These are phyloP conservation scores for Anser cygnoides DNA, from an alignment of 2,113 vertebrate species.

Conservation along the genomic window DNA sequence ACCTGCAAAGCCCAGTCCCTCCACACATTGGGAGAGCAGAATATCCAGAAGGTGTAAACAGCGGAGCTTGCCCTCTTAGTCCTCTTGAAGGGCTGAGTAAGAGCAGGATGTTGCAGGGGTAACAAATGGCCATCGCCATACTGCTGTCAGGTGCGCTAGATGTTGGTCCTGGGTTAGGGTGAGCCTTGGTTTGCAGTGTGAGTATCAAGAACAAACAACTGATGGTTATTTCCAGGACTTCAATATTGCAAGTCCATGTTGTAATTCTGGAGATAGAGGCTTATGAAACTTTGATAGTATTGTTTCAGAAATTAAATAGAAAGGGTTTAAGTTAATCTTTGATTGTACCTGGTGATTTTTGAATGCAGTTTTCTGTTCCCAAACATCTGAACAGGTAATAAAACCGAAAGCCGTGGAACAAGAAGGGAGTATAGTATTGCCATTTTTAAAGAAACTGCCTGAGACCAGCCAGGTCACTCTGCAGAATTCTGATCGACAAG, in stretches of 20 bases:
- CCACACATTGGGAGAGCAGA: not conserved
- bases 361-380: not conserved
- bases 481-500: conserved; percentile 52
- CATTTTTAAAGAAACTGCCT: conserved; percentile 46
- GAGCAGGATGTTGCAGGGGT: not conserved
- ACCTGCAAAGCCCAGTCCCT: not conserved
- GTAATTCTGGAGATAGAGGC: not conserved
- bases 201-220: not conserved
- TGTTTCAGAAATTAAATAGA: not conserved
- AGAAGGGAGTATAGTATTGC: conserved; percentile 47
- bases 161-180: not conserved
- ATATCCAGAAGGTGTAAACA: not conserved
- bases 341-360: not conserved
- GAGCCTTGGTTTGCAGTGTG: not conserved
- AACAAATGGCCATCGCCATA: not conserved
- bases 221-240: not conserved
- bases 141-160: not conserved
- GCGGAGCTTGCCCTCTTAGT: not conserved
- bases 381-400: conserved; percentile 38
- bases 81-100: not conserved
- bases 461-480: conserved; percentile 58
- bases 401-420: conserved; percentile 40
- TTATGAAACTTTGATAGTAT: not conserved
- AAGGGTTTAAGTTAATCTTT: not conserved
- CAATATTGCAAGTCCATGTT: not conserved